phyloP scores from a whole-genome alignment of 1,140 invertebrate species.

The Drosophila sucinea region DNA sequence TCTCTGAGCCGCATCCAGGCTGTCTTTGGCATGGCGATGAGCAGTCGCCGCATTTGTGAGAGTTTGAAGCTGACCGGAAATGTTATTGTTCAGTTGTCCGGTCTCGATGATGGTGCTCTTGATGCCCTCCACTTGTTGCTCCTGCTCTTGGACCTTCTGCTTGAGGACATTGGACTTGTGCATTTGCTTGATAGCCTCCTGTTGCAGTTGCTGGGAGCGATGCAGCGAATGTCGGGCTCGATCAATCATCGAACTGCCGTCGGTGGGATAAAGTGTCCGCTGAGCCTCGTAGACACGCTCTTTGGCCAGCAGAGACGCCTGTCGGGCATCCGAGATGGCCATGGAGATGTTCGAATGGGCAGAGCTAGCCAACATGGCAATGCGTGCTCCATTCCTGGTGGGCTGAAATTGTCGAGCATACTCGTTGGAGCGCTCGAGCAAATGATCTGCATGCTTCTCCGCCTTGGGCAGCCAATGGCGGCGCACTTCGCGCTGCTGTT shows the following conservation, averaged over 20 bases:
- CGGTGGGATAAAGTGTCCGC: slow-evolving; percentile 73
- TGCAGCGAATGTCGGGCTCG: slow-evolving; percentile 83
- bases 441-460: slow-evolving; percentile 87
- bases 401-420: slow-evolving; percentile 84
- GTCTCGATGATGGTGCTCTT: slow-evolving; percentile 84
- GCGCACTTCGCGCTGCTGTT: slow-evolving; percentile 68
- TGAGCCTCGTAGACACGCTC: slow-evolving; percentile 83
- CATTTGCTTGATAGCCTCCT: slow-evolving; percentile 83
- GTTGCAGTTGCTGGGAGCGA: slow-evolving; percentile 78
- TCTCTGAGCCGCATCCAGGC: slow-evolving; percentile 83
- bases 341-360: slow-evolving; percentile 92
- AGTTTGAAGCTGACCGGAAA: slow-evolving; percentile 71
- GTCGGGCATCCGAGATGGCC: slow-evolving; percentile 87
- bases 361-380: slow-evolving; percentile 85
- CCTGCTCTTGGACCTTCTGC: slow-evolving; percentile 82
- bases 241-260: slow-evolving; percentile 83
- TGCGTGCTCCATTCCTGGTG: slow-evolving; percentile 74
- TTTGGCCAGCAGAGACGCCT: slow-evolving; percentile 86
- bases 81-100: slow-evolving; percentile 85
- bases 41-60: slow-evolving; percentile 51
- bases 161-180: slow-evolving; percentile 82
- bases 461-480: slow-evolving; percentile 84
- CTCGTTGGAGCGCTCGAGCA: slow-evolving; percentile 86
- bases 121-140: slow-evolving; percentile 83
- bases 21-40: slow-evolving; percentile 76